phyloP scores from a whole-genome alignment of 2,888 invertebrate species.

The Linyphia triangularis region DNA sequence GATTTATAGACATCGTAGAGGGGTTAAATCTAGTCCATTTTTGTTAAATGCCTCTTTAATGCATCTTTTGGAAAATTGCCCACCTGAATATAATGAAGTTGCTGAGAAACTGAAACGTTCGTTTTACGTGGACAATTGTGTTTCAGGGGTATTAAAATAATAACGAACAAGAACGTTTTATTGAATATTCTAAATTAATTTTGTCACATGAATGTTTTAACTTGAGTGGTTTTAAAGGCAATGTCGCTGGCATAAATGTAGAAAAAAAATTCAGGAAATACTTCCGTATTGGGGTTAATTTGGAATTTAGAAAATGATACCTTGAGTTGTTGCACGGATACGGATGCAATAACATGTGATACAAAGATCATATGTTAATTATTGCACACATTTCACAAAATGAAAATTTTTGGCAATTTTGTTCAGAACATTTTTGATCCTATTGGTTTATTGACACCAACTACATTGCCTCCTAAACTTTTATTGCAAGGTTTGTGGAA shows the following conservation, averaged over 20 bases:
- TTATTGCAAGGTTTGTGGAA: slow-evolving; percentile 5
- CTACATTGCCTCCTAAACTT: neutral
- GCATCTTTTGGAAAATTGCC: slow-evolving; percentile 13
- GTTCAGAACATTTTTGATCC: slow-evolving; percentile 13
- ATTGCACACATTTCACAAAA: too few relatives aligned
- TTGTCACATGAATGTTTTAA: slow-evolving; percentile 25
- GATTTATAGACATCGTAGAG: slow-evolving; percentile 15
- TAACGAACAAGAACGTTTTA: slow-evolving; percentile 27
- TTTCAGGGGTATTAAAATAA: neutral
- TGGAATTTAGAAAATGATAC: too few relatives aligned
- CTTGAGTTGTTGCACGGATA: too few relatives aligned
- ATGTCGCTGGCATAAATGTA: too few relatives aligned
- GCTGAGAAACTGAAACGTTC: slow-evolving; percentile 2
- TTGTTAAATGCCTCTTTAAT: slow-evolving; percentile 15
- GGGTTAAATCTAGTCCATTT: slow-evolving; percentile 24
- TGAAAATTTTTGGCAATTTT: slow-evolving; percentile 6
- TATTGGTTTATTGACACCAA: neutral
- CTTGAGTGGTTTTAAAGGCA: slow-evolving; percentile 25
- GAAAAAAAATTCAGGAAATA: neutral
- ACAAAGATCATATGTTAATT: neutral
- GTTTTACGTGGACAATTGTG: too few relatives aligned
- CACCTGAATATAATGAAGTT: neutral
- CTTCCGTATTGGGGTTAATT: slow-evolving; percentile 10
- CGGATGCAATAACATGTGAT: neutral
- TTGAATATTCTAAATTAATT: slow-evolving; percentile 2